A percentile compares a stretch with the other conserved stretches of the same genome.
These are phyloP conservation scores for Melopsittacus undulatus DNA, from an alignment of 2,797 vertebrate genomes.

Conservation along the genomic window DNA sequence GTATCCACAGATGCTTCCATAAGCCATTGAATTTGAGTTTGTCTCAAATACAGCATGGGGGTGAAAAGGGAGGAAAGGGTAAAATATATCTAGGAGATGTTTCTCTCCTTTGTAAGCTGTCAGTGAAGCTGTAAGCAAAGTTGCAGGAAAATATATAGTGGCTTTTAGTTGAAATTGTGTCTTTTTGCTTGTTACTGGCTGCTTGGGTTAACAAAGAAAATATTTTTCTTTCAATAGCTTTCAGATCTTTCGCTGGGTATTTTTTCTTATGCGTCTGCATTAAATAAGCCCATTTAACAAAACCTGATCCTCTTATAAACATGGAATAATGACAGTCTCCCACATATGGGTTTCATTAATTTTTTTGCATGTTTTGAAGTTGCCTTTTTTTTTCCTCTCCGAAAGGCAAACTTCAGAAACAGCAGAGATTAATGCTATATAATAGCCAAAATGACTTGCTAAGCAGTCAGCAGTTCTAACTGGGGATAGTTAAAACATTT, in stretches of 20 bases:
- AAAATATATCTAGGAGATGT: background rate
- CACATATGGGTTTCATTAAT: slow-evolving; percentile 70
- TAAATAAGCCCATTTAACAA: slow-evolving; percentile 65
- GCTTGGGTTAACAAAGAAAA: slow-evolving; percentile 48
- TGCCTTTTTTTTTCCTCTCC: background rate
- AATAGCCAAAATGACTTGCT: slow-evolving; percentile 11
- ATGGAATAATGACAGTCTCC: slow-evolving; percentile 68
- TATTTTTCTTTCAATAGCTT: slow-evolving; percentile 52
- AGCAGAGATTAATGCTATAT: slow-evolving; percentile 2
- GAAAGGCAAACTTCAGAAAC: slow-evolving; percentile 25
- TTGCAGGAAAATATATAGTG: slow-evolving; percentile 8
- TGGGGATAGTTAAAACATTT: slow-evolving; percentile 1
- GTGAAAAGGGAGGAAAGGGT: background rate
- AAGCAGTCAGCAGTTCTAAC: background rate
- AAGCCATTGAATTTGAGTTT: background rate
- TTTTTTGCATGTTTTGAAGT: slow-evolving; percentile 65
- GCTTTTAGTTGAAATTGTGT: slow-evolving; percentile 31
- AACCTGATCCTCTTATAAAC: slow-evolving; percentile 70
- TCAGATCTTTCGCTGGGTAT: slow-evolving; percentile 54
- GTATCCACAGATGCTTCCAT: slow-evolving; percentile 28
- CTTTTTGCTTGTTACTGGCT: slow-evolving; percentile 17
- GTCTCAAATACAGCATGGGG: background rate
- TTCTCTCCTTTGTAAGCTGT: slow-evolving; percentile 17
- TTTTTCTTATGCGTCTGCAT: slow-evolving; percentile 54
- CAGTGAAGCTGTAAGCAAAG: slow-evolving; percentile 48